Evolutionary conservation across 2,113 vertebrate species (phyloP).

Genomic region (Aegotheles bennettii): DNA sequence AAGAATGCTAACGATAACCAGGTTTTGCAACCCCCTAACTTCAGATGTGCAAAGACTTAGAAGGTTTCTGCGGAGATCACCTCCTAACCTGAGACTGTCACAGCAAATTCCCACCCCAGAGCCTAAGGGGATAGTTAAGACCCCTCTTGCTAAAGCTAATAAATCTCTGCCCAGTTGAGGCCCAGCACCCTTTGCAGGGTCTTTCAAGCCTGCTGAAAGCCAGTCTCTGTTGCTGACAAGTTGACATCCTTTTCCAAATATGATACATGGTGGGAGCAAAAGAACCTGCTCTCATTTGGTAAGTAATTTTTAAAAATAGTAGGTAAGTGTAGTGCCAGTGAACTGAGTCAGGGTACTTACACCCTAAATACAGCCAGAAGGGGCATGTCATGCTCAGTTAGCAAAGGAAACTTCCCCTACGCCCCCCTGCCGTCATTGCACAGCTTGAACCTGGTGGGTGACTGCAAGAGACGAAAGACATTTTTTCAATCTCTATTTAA

Average conservation of each 20-base stretch:
- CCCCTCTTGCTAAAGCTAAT: not conserved
- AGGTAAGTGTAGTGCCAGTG: not conserved
- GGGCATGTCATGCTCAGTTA: not conserved
- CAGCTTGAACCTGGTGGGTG: not conserved
- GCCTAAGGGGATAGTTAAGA: not conserved
- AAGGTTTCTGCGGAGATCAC: not conserved
- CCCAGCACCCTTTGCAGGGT: not conserved
- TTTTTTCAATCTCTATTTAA: not conserved
- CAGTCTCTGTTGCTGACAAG: not conserved
- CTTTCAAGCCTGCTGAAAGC: not conserved
- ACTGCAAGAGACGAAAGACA: not conserved
- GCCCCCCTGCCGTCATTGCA: rapidly evolving
- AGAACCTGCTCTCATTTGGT: not conserved
- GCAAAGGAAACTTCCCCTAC: not conserved
- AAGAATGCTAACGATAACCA: not conserved
- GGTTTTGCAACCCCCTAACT: not conserved
- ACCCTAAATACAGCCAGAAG: not conserved
- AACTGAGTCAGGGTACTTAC: not conserved
- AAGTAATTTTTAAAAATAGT: not conserved
- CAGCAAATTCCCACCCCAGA: not conserved
- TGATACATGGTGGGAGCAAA: not conserved
- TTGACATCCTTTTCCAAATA: not conserved
- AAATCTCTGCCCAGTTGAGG: not conserved
- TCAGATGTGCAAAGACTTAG: not conserved
- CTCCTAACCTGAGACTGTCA: not conserved